Evolutionary conservation across 2,888 invertebrate species (phyloP).

Genomic region (Alloplasta piceator): DNA sequence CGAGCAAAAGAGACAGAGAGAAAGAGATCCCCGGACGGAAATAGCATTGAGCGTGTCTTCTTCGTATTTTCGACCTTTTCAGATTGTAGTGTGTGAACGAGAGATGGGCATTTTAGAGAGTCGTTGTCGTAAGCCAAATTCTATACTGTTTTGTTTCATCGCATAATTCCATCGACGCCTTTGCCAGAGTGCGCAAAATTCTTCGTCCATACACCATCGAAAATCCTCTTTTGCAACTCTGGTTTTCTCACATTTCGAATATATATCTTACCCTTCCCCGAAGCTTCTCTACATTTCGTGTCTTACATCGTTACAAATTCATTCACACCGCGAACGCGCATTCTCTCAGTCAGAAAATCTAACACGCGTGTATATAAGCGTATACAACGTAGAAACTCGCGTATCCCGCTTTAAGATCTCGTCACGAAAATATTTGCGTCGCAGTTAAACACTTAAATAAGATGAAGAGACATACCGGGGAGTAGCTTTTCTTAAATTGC

Average conservation of each 20-base stretch:
- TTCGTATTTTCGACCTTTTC: conserved; percentile 45
- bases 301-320: conserved; percentile 59
- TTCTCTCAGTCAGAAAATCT: conserved; percentile 14
- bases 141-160: conserved; percentile 60
- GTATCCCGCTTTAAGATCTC: conserved; percentile 19
- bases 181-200: conserved; percentile 48
- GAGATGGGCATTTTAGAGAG: conserved; percentile 53
- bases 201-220: conserved; percentile 44
- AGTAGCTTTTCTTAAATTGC: conserved; percentile 44
- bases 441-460: conserved; percentile 52
- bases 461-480: conserved; percentile 32
- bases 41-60: conserved; percentile 44
- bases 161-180: conserved; percentile 62
- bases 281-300: conserved; percentile 31
- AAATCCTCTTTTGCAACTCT: conserved; percentile 42
- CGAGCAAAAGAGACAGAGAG: conserved; percentile 22
- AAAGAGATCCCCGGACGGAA: conserved; percentile 47
- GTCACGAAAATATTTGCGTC: conserved; percentile 52
- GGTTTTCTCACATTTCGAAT: conserved; percentile 30
- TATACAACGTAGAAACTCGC: conserved; percentile 11
- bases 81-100: conserved; percentile 41
- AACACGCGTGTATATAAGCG: conserved; percentile 23
- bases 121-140: conserved; percentile 52
- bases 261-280: neutral
- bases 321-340: conserved; percentile 53